Evolutionary conservation across 2,888 invertebrate species (phyloP), one percentile per base, ranked within the genome.

Genomic region (Sussaba pulchella): DNA sequence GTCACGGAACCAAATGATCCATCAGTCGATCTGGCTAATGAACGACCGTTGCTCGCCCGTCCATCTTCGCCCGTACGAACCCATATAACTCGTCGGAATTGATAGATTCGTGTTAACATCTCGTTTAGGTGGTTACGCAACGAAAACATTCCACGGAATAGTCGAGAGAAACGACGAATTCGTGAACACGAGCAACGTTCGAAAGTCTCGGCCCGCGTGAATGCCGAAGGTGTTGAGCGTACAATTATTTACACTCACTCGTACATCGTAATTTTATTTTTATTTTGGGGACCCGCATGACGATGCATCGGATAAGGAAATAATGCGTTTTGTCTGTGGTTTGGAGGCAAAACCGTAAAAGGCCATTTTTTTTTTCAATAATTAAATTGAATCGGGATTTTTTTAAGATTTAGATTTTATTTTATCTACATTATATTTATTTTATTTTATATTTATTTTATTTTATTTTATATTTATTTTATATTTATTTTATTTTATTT

Each of bases 1-100:
- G 81, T 81, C 83, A 82, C 79, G 81, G 73, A 57, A 81, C 75
- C 82, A 82, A 83, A 84, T 80, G 83, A 84, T 82, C 79, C 69
- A n/a, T n/a, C n/a, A 64, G 54, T 82, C 83, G 84, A 83, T 81
- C 77, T 80, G 57, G 80, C 77, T 76, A 81, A 78, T 82, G 81
- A 82, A 81, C 61, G 52, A 17, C 64, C 71, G n/a, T 8, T 31
- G 57, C 50, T 81, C 39, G 36, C 6, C 52, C 45, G 47, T 52
- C 45, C 52, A 72, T 66, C 72, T 59, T 36, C 43, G 17, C n/a
- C 17, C 45, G 59, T 59, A 10, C 21, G 17, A 26, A 36, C 19
- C 47, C 52, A 41, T 45, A 57, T 31, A 47, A 54, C 74, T 82
- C 82, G 82, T 82, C 81, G 81, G 79, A 83, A 81, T 64, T 81